Evolutionary conservation across 2,113 vertebrate species (phyloP), one percentile per base, ranked within the genome.

Genomic region (Apaloderma vittatum): DNA sequence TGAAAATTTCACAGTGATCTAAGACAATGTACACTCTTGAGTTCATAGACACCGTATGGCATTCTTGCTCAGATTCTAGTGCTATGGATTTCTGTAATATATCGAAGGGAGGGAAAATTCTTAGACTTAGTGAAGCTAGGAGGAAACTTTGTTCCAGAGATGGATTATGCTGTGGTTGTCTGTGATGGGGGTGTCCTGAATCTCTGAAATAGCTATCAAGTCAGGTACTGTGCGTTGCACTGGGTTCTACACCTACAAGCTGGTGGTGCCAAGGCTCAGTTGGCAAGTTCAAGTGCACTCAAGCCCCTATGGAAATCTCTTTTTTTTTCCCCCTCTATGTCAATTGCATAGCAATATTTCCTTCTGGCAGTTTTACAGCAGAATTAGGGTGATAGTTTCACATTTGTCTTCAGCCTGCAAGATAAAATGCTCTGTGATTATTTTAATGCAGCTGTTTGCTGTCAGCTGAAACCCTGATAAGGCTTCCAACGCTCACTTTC

Each of bases 401-500:
- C 91, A 58, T 97, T 90, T 96, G 77, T 65, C 83, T 94, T 92
- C 58, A 12, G 11, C 78, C 58, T 97, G 96, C 91, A 76, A 94
- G 92, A 83, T 80, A 90, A 90, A 63, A 34, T 87, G 55, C 59
- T 65, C 65, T 46, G 51, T 82, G 73, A 82, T 91, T 59, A 78
- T 37, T 87, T 96, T 94, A 71, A 62, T 94, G 87, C 93, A 76
- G 80, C 77, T 97, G 59, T 67, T 68, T 89, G 77, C 87, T 97
- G 90, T 75, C 84, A 94, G 75, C 91, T 95, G 91, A 92, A 95
- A 84, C 93, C 96, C 77, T 83, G 93, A 88, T 96, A 94, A 93
- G 80, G 49, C 91, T 94, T 92, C 40, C 40, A 87, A 52, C 3
- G 24, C 92, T 96, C 37, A 1, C 81, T 96, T 95, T 93, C 76